phyloP scores from a whole-genome alignment of 1,140 invertebrate genomes.

The Trypoxylus dichotomus region DNA sequence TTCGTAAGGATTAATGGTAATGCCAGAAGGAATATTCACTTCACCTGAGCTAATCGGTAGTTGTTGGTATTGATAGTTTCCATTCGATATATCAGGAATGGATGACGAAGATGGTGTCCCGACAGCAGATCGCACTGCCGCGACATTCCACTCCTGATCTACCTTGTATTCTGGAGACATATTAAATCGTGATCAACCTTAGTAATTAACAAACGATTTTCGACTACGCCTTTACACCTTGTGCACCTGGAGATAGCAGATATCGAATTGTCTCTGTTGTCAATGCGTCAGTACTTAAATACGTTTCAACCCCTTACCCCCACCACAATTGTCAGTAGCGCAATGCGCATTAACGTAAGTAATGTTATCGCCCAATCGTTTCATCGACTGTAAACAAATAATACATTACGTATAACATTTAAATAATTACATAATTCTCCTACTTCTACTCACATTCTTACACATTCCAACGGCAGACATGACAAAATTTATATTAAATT shows the following conservation, averaged over 20 bases:
- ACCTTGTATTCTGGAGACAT: not conserved
- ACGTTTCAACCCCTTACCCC: not conserved
- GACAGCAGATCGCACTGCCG: not conserved
- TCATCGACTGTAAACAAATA: too few species aligned
- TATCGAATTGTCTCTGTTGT: not conserved
- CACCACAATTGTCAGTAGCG: too few species aligned
- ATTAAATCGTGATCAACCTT: not conserved
- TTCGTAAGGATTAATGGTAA: not conserved
- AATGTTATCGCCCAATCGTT: too few species aligned
- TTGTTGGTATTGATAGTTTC: not conserved
- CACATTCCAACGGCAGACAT: too few species aligned
- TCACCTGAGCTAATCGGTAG: not conserved
- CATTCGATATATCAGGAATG: not conserved
- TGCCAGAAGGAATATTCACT: not conserved
- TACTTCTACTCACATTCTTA: too few species aligned
- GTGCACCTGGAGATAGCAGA: too few species aligned
- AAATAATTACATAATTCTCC: too few species aligned
- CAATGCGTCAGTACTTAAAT: not conserved
- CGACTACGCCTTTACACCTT: too few species aligned
- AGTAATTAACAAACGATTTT: too few species aligned
- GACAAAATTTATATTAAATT: too few species aligned
- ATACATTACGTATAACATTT: too few species aligned
- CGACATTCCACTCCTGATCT: not conserved
- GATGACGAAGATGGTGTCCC: not conserved
- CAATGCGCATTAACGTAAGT: too few species aligned